A percentile compares a stretch with the other conserved stretches of the same genome.
These are phyloP conservation scores for Belgica antarctica DNA, from an alignment of 2,888 invertebrate genomes.

Conservation along the genomic window DNA sequence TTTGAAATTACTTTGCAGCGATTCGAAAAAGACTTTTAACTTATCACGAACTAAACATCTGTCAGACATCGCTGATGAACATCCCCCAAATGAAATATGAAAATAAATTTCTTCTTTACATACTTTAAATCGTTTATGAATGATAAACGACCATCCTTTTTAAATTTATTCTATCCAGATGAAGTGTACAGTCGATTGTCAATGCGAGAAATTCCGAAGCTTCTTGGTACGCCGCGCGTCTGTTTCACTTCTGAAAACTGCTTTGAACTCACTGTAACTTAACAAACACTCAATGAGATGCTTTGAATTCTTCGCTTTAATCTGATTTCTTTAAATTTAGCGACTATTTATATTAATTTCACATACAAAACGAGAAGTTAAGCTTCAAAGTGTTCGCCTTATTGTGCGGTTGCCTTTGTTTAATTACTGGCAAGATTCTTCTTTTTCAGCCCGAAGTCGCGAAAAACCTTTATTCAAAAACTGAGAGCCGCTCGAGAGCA, in stretches of 20 bases:
- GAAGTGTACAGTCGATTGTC: background rate
- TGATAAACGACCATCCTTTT: conserved; percentile 1
- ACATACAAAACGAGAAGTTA: background rate
- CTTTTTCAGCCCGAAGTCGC: background rate
- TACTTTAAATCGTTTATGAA: conserved; percentile 31
- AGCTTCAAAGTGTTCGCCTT: background rate
- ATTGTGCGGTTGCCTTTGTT: conserved; percentile 6
- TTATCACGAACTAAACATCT: no score
- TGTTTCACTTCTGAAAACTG: background rate
- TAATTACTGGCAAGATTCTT: background rate
- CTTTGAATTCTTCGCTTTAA: background rate
- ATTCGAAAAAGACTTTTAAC: no score
- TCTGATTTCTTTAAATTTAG: conserved; percentile 10
- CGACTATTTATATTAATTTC: conserved; percentile 7
- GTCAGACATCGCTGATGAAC: no score
- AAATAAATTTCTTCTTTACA: conserved; percentile 11
- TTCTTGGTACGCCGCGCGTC: background rate
- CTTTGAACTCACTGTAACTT: background rate
- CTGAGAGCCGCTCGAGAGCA: no score
- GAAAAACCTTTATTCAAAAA: conserved; percentile 9
- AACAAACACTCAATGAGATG: background rate
- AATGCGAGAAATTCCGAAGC: background rate
- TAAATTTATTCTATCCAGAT: background rate
- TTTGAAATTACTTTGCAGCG: no score
- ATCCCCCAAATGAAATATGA: no score